phyloP scores from a whole-genome alignment of 2,113 vertebrate species.

The Elanus axillaris region DNA sequence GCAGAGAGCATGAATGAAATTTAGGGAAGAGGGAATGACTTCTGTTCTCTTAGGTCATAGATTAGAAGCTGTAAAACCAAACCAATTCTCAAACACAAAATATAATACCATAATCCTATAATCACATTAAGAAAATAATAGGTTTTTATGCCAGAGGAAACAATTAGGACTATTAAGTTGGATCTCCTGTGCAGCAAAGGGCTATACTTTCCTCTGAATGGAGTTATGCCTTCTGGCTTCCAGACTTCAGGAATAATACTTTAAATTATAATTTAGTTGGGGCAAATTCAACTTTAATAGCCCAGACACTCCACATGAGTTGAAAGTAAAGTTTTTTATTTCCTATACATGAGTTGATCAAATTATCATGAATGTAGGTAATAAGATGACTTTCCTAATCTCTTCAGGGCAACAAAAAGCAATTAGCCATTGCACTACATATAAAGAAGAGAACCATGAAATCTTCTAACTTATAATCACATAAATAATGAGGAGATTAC shows the following conservation, averaged over 20 bases:
- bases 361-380: neutral
- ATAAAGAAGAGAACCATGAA: neutral
- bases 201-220: neutral
- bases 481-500: neutral
- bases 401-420: slow-evolving; percentile 1
- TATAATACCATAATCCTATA: neutral
- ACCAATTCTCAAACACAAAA: neutral
- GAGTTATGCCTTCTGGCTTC: neutral
- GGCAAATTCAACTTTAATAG: neutral
- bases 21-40: neutral
- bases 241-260: neutral
- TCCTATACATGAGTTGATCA: neutral
- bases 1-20: neutral
- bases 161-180: neutral
- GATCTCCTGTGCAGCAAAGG: neutral
- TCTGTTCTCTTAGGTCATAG: neutral
- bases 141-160: neutral
- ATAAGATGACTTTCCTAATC: neutral
- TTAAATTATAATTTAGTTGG: neutral
- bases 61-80: neutral
- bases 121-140: neutral
- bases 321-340: neutral
- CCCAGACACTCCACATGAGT: neutral
- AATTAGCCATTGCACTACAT: neutral
- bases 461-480: neutral